Percentiles rank a stretch among this genome's conserved stretches.
These are phyloP conservation scores for Drosophila bocki DNA, from an alignment of 1,140 invertebrate species.

Conservation along the genomic window DNA sequence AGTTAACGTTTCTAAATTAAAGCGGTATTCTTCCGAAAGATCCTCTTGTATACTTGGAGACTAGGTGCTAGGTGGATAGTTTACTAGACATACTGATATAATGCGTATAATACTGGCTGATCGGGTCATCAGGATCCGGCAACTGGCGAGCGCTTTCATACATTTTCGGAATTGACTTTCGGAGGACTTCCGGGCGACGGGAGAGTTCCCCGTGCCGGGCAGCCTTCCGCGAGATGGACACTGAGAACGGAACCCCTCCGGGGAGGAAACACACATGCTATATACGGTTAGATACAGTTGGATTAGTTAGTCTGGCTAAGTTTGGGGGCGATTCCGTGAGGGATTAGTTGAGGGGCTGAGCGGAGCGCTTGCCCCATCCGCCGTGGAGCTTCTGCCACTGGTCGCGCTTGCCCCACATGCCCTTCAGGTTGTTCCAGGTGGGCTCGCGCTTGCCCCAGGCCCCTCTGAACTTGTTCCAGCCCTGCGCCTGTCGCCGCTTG, in stretches of 20 bases:
- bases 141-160: conserved; percentile 76
- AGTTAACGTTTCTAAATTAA: conserved; percentile 55
- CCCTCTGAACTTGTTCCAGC: conserved; percentile 87
- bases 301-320: conserved; percentile 41
- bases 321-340: conserved; percentile 11
- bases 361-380: conserved; percentile 80
- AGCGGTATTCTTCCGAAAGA: conserved; percentile 30
- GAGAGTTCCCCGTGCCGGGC: not conserved
- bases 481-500: conserved; percentile 87
- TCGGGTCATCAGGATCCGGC: conserved; percentile 3
- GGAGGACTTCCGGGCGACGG: conserved; percentile 6
- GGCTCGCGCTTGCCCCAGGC: conserved; percentile 90
- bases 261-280: conserved; percentile 45
- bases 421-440: conserved; percentile 90
- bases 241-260: conserved; percentile 39
- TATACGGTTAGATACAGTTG: conserved; percentile 62
- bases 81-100: conserved; percentile 40
- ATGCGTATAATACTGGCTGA: conserved; percentile 49
- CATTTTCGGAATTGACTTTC: conserved; percentile 81
- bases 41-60: conserved; percentile 51
- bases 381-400: conserved; percentile 79
- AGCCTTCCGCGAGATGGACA: conserved; percentile 34
- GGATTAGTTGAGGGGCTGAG: conserved; percentile 49
- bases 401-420: conserved; percentile 89
- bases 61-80: conserved; percentile 44